phyloP scores from a whole-genome alignment of 2,113 vertebrate species.

The Heloderma charlesbogerti region DNA sequence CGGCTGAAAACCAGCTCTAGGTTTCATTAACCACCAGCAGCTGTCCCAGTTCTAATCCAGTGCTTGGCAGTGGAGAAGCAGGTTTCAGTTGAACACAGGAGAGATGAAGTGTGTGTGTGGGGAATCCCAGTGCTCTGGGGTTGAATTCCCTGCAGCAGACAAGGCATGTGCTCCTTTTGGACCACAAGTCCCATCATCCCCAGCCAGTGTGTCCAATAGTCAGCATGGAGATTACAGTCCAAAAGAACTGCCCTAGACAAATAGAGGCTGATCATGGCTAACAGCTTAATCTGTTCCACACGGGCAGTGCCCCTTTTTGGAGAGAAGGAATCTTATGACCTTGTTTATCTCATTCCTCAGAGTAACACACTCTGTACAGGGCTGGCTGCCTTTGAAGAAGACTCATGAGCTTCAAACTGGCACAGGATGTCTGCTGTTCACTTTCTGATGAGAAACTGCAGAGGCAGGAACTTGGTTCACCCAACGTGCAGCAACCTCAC shows the following conservation, averaged over 20 bases:
- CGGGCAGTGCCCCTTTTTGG: neutral
- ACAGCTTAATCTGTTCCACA: neutral
- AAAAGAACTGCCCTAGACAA: neutral
- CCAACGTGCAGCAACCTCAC: no score
- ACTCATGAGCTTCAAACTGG: neutral
- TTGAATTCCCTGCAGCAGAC: neutral
- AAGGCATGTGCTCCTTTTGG: neutral
- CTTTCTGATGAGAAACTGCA: no score
- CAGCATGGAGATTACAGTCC: no score
- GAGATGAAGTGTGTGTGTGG: neutral
- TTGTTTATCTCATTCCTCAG: no score
- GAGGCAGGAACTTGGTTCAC: no score
- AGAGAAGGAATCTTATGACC: neutral
- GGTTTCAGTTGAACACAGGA: neutral
- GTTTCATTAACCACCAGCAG: neutral
- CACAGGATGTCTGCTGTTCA: neutral
- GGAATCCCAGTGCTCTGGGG: neutral
- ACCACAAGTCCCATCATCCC: neutral
- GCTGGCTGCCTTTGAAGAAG: neutral
- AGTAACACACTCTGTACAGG: no score
- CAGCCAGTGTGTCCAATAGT: no score
- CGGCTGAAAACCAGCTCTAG: neutral
- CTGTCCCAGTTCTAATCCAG: neutral
- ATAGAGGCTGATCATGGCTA: neutral
- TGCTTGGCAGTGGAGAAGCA: no score